phyloP scores from a whole-genome alignment of 2,113 vertebrate genomes.

The Corythornis vintsioides region DNA sequence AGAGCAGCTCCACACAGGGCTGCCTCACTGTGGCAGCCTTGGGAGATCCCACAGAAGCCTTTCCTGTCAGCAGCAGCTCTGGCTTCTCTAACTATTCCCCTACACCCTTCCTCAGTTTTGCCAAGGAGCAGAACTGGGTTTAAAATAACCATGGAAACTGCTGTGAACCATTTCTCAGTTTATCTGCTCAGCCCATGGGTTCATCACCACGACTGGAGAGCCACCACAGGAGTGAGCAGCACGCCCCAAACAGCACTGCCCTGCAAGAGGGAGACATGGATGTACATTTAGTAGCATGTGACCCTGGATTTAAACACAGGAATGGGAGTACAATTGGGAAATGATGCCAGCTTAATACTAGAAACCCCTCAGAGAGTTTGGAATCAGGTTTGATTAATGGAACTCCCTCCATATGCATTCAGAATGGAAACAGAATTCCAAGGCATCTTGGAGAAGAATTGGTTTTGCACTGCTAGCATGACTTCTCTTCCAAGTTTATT shows the following conservation, averaged over 20 bases:
- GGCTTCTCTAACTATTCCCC: neutral
- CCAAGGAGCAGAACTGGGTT: neutral
- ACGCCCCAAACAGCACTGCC: rapidly evolving
- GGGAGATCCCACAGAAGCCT: neutral
- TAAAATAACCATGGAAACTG: neutral
- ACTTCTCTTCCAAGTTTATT: neutral
- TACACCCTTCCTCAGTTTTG: neutral
- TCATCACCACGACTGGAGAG: neutral
- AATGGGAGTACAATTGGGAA: neutral
- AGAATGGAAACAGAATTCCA: neutral
- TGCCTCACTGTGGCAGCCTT: neutral
- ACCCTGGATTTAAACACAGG: neutral
- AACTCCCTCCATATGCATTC: neutral
- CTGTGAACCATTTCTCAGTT: neutral
- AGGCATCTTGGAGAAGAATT: slow-evolving; percentile 14
- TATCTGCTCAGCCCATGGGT: neutral
- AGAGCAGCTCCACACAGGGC: neutral
- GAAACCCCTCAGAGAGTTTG: neutral
- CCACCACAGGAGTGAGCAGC: neutral
- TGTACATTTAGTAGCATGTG: neutral
- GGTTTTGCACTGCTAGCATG: neutral
- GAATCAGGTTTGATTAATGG: neutral
- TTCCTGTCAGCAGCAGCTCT: neutral
- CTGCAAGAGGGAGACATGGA: neutral
- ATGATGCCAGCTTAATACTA: neutral